Evolutionary conservation across 35 echinoderm and acorn worm genomes (phyloP), one percentile per base, ranked within the genome.

Genomic region (Patiria miniata): DNA sequence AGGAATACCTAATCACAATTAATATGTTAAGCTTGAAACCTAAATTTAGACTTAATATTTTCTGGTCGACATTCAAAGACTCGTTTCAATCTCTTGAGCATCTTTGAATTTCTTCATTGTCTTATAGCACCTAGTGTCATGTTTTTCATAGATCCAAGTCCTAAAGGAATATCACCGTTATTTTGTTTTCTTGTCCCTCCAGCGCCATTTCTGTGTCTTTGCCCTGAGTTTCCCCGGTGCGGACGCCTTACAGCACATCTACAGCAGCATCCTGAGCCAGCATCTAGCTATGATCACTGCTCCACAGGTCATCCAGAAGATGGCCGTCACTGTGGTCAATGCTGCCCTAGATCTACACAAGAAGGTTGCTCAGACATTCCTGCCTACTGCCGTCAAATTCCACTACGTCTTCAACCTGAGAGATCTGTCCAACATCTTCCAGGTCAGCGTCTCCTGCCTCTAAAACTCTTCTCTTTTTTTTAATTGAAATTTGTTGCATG

Each of bases 371-470:
- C 83, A 86, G 58, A 89, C 88, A n/a, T 98, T 98, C 95, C 89
- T 98, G 50, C 95, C 95, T 14, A 98, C 95, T 7, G 95, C 95
- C 83, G 58, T 98, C 92, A 98, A 98, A 58, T 98, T 98, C 61
- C 95, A 98, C 83, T 98, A 98, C 59, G 83, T 98, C 77, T 98
- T 98, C 86, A 98, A 98, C 83, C 81, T 98, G 22, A 88, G 95
- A 68, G 95, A 98, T 89, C 61, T 98, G 15, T 98, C 95, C 1
- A 98, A 98, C 36, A 82, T 98, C 54, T 98, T 98, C 83, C 95
- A 98, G 95, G 95, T 98, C 39, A 90, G 77, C 10, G 54, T 21
- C 8, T 18, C n/a, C n/a, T n/a, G n/a, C n/a, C n/a, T n/a, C n/a
- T n/a, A n/a, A n/a, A n/a, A n/a, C n/a, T n/a, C n/a, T n/a, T n/a